Percentiles rank a stretch among this genome's conserved stretches.
Conservation (phyloP, 2,113 vertebrate genomes). For the Ctenomys sociabilis region DNA sequence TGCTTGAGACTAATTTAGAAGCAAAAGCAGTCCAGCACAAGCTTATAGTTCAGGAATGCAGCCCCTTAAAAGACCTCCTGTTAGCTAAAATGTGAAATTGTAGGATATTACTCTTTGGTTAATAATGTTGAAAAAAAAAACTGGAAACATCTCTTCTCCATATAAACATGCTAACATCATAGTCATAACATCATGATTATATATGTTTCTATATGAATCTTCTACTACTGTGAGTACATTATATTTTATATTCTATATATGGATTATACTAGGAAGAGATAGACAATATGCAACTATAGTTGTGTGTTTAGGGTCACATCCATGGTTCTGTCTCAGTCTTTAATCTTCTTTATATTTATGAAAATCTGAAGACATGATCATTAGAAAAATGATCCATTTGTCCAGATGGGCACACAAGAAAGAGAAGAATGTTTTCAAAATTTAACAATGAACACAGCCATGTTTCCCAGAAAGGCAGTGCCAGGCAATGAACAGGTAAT, state of each 20-base stretch:
- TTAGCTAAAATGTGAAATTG: not conserved
- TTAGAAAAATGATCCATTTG: slow-evolving; percentile 14
- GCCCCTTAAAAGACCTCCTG: not conserved
- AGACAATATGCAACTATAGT: not conserved
- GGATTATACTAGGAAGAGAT: not conserved
- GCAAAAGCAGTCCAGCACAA: slow-evolving; percentile 50
- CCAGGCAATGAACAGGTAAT: not conserved
- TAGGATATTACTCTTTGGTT: not conserved
- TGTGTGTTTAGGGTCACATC: not conserved
- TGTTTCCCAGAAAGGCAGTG: not conserved
- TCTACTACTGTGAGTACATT: not conserved
- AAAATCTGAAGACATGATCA: not conserved
- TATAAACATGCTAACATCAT: not conserved
- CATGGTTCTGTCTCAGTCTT: not conserved
- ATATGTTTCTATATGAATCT: not conserved
- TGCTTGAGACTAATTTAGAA: slow-evolving; percentile 44
- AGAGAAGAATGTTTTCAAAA: no score
- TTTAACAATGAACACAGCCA: not conserved
- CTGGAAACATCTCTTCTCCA: not conserved
- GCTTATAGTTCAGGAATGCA: slow-evolving; percentile 2
- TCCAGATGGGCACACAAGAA: not conserved
- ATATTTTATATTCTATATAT: not conserved
- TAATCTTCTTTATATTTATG: not conserved
- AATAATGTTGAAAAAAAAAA: not conserved
- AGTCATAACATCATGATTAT: not conserved